These are phyloP conservation scores for Acrobasis consociella DNA, from an alignment of 2,888 invertebrate species.

Conservation along the genomic window DNA sequence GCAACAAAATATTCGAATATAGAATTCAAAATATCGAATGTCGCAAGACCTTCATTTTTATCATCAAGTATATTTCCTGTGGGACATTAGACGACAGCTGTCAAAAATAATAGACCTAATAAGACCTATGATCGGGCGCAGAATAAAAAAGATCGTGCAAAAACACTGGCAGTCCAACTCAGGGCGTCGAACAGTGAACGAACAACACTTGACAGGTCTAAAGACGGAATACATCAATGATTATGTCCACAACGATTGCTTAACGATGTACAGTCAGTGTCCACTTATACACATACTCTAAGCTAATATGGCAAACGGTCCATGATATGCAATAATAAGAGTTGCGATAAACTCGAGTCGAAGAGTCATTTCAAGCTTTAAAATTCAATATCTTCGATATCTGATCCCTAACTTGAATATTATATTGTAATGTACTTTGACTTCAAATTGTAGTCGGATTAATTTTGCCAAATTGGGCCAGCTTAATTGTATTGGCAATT, in stretches of 20 bases:
- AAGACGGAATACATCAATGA: constrained; percentile 61
- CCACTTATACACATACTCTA: constrained; percentile 51
- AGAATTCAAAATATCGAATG: no score
- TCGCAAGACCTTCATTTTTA: no score
- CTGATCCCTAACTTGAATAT: no score
- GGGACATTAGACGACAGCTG: constrained; percentile 26
- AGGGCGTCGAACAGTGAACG: constrained; percentile 40
- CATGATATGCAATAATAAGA: constrained; percentile 61
- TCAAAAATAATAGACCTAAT: constrained; percentile 26
- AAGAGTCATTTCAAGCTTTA: not conserved
- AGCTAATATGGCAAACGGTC: constrained; percentile 79
- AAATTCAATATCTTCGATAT: no score
- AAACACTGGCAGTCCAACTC: constrained; percentile 34
- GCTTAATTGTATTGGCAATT: no score
- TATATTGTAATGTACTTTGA: no score
- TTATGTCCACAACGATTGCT: constrained; percentile 72
- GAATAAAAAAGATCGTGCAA: constrained; percentile 18
- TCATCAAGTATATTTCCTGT: no score
- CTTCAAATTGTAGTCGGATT: no score
- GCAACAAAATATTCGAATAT: no score
- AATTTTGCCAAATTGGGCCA: no score
- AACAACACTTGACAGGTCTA: constrained; percentile 50
- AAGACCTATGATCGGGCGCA: constrained; percentile 9
- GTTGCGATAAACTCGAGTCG: constrained; percentile 28
- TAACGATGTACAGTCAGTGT: constrained; percentile 56